phyloP scores from a whole-genome alignment of 2,888 invertebrate species.

The Parapristionchus giblindavisi region DNA sequence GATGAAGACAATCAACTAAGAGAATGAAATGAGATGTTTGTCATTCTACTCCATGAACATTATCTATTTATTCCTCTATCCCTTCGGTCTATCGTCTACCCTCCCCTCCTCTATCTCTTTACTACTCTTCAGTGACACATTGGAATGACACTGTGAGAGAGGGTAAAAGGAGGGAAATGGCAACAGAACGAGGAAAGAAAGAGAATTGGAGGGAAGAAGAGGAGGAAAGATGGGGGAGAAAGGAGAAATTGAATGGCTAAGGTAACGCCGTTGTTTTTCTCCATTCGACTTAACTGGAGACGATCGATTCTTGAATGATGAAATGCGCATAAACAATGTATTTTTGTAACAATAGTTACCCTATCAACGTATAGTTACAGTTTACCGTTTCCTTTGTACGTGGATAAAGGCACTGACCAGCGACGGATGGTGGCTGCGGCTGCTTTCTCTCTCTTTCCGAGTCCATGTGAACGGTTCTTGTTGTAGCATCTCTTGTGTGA shows the following conservation, averaged over 20 bases:
- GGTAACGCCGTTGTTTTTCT: not conserved
- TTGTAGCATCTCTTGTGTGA: not conserved
- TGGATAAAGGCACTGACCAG: not conserved
- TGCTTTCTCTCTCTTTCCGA: conserved; percentile 12
- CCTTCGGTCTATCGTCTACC: not conserved
- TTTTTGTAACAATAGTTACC: no score
- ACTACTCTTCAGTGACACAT: no score
- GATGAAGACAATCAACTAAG: no score
- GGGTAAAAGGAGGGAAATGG: not conserved
- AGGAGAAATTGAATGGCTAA: not conserved
- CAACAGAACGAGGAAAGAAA: not conserved
- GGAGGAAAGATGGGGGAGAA: not conserved
- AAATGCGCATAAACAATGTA: no score
- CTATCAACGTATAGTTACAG: no score
- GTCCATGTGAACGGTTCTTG: not conserved
- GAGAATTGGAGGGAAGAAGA: not conserved
- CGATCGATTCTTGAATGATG: no score
- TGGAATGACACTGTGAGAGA: not conserved
- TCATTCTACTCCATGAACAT: no score
- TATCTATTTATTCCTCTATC: no score
- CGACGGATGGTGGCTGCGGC: not conserved
- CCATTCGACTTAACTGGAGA: conserved; percentile 9
- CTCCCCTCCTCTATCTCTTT: not conserved
- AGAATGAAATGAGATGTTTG: no score
- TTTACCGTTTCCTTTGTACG: not conserved